These are phyloP conservation scores for Apomyelois bistriatella DNA, from an alignment of 2,888 invertebrate species.

Conservation along the genomic window DNA sequence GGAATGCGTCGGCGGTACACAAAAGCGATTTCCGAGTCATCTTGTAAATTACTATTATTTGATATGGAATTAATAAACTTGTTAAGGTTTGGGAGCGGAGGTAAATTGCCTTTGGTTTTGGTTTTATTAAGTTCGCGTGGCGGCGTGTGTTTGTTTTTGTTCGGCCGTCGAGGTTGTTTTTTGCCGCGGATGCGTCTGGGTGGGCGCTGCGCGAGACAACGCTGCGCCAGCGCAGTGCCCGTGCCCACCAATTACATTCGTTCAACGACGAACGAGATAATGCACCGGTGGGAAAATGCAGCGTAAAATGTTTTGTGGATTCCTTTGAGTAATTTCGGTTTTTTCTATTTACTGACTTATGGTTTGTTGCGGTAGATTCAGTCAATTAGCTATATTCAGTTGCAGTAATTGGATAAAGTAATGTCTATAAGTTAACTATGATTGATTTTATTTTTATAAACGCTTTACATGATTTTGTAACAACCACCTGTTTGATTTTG, in stretches of 20 bases:
- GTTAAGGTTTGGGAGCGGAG: constrained; percentile 74
- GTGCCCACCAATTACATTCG: constrained; percentile 54
- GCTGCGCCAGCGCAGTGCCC: constrained; percentile 60
- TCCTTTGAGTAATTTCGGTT: constrained; percentile 46
- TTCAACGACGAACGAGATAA: constrained; percentile 46
- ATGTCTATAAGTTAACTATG: too few relatives aligned
- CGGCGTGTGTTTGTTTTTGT: constrained; percentile 75
- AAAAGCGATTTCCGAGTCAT: constrained; percentile 69
- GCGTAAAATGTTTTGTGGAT: constrained; percentile 58
- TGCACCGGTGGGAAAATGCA: constrained; percentile 55
- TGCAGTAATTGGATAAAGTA: background rate
- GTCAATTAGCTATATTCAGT: constrained; percentile 1
- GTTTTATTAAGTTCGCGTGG: constrained; percentile 75
- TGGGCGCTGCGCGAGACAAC: constrained; percentile 71
- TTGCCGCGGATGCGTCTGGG: constrained; percentile 65
- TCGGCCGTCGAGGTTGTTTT: constrained; percentile 62
- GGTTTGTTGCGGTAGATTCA: background rate
- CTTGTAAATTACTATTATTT: constrained; percentile 77
- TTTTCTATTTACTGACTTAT: constrained; percentile 26
- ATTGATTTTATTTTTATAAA: too few relatives aligned
- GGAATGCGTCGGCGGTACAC: constrained; percentile 70
- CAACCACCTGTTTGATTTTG: too few relatives aligned
- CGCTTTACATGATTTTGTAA: too few relatives aligned
- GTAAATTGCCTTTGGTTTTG: constrained; percentile 70
- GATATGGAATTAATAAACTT: constrained; percentile 79